Conservation (phyloP, 2,113 vertebrate species). For the Odocoileus virginianus region DNA sequence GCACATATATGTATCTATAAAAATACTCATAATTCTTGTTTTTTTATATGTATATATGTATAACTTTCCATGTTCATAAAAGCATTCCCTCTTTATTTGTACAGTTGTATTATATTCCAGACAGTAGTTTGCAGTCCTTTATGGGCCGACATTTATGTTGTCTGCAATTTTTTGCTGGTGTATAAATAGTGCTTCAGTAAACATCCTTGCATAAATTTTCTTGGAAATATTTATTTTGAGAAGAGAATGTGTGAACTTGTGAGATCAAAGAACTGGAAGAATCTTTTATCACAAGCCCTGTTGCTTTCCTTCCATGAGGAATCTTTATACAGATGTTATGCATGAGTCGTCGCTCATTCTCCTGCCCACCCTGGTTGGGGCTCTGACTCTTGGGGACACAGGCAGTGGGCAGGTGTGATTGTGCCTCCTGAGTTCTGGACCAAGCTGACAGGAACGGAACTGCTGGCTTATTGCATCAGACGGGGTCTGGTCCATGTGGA, state of each 20-base stretch:
- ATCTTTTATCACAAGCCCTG: background rate
- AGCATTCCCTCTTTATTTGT: accelerated
- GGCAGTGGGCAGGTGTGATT: background rate
- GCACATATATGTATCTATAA: background rate
- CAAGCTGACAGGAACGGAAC: background rate
- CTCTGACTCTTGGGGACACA: too few relatives aligned
- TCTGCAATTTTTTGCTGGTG: background rate
- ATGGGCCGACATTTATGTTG: accelerated
- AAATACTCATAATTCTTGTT: background rate
- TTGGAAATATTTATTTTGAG: background rate
- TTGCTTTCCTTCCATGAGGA: accelerated
- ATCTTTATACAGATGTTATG: accelerated
- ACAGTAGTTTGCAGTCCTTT: accelerated
- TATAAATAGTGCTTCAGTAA: background rate
- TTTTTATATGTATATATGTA: accelerated
- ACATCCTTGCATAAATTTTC: background rate
- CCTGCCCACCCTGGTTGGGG: accelerated
- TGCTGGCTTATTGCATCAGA: background rate
- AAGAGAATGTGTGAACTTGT: background rate
- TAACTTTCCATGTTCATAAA: background rate
- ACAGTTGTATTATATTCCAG: background rate
- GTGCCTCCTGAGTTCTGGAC: background rate
- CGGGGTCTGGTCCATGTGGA: background rate
- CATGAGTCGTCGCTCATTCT: background rate
- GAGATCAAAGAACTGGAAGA: background rate